A percentile compares a stretch with the other conserved stretches of the same genome.
phyloP scores from a whole-genome alignment of 2,113 vertebrate genomes.

The Columbina picui region DNA sequence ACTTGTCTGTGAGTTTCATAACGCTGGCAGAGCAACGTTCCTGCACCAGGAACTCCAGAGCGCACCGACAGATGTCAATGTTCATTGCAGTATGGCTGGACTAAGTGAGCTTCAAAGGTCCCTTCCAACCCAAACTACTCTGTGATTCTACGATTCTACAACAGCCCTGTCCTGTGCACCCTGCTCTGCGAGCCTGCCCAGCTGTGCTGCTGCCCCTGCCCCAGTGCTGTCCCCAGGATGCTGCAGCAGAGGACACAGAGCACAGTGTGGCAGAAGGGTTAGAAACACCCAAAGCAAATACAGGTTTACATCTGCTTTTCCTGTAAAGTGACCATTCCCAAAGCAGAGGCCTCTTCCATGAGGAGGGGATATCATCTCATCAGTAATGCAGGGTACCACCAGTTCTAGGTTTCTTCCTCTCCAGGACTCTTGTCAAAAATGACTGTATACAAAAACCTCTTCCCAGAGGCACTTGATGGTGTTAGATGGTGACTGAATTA shows the following conservation, averaged over 20 bases:
- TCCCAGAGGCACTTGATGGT: not conserved
- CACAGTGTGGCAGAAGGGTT: not conserved
- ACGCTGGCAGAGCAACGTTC: not conserved
- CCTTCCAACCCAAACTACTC: too few relatives aligned
- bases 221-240: not conserved
- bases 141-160: too few relatives aligned
- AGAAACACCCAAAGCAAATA: accelerated
- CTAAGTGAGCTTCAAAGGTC: too few relatives aligned
- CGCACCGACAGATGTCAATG: accelerated
- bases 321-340: not conserved
- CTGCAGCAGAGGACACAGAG: not conserved
- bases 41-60: not conserved
- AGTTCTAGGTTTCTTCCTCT: accelerated
- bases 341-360: not conserved
- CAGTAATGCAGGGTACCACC: not conserved
- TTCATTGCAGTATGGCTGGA: too few relatives aligned
- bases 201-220: not conserved
- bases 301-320: not conserved
- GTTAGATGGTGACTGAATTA: not conserved
- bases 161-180: not conserved
- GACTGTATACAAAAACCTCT: accelerated
- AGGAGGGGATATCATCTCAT: not conserved
- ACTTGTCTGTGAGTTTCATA: not conserved
- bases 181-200: not conserved
- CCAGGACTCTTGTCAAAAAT: not conserved